Percentiles rank a stretch among this genome's conserved stretches.
phyloP scores from a whole-genome alignment of 2,113 vertebrate species.

The Talpa occidentalis region DNA sequence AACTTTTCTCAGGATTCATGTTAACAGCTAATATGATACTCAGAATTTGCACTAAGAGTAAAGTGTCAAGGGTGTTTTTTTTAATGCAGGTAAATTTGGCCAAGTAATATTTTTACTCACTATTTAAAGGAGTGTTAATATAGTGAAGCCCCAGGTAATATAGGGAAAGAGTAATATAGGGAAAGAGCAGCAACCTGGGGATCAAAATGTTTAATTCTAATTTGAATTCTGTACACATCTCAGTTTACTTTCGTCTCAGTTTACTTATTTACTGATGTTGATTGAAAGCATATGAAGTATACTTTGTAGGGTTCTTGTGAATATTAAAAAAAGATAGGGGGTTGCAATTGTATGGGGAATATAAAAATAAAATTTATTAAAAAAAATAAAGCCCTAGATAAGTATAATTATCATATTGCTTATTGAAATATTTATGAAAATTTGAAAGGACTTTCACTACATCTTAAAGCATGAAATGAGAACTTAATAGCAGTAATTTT shows the following conservation, averaged over 20 bases:
- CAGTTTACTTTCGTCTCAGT: neutral
- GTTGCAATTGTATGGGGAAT: no score
- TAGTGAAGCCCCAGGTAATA: neutral
- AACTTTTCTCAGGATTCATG: neutral
- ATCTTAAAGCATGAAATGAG: conserved; percentile 32
- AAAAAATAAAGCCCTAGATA: neutral
- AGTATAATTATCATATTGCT: neutral
- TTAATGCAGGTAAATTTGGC: neutral
- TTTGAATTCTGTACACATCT: neutral
- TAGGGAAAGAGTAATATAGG: neutral
- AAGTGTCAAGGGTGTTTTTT: neutral
- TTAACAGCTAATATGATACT: neutral
- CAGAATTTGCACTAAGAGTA: neutral
- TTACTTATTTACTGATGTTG: conserved; percentile 13
- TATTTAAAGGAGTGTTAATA: neutral
- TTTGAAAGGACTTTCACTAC: neutral
- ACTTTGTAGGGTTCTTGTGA: neutral
- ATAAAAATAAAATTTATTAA: no score
- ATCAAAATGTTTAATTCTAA: neutral
- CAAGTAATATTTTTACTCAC: conserved; percentile 6
- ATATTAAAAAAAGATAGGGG: neutral
- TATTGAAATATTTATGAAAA: neutral
- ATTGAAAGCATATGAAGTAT: conserved; percentile 10
- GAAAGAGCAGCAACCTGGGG: neutral
- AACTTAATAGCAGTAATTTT: neutral